These are phyloP conservation scores for Agonum fuliginosum DNA, from an alignment of 2,888 invertebrate genomes.

Conservation along the genomic window DNA sequence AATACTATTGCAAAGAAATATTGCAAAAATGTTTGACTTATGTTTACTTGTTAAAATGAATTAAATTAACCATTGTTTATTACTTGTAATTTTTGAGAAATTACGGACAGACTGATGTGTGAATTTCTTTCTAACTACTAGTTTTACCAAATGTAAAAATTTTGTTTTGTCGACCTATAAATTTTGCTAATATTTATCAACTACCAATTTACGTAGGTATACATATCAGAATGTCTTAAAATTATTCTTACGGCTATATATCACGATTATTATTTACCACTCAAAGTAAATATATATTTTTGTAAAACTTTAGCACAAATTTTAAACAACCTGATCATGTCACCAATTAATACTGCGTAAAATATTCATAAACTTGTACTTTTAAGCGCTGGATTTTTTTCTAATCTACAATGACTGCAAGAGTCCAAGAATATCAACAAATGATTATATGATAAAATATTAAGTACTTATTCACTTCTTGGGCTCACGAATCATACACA, in stretches of 20 bases:
- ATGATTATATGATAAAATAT: background rate
- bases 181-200: conserved; percentile 49
- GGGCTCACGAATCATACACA: background rate
- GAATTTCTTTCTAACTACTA: conserved; percentile 12
- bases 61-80: background rate
- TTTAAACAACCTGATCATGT: conserved; percentile 54
- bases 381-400: conserved; percentile 55
- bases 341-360: conserved; percentile 57
- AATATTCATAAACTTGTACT: conserved; percentile 59
- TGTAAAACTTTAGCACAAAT: conserved; percentile 57
- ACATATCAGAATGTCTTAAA: conserved; percentile 56
- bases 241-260: conserved; percentile 53
- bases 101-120: conserved; percentile 17
- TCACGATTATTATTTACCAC: conserved; percentile 57
- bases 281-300: conserved; percentile 51
- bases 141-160: conserved; percentile 28
- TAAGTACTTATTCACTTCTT: conserved; percentile 29
- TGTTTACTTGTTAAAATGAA: background rate
- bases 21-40: conserved; percentile 4
- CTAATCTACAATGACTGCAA: background rate
- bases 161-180: background rate
- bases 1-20: conserved; percentile 7
- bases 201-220: conserved; percentile 55
- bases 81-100: background rate
- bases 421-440: background rate